Base-by-base conservation (phyloP, 1,140 invertebrate species). In the Drosophila tani region DNA sequence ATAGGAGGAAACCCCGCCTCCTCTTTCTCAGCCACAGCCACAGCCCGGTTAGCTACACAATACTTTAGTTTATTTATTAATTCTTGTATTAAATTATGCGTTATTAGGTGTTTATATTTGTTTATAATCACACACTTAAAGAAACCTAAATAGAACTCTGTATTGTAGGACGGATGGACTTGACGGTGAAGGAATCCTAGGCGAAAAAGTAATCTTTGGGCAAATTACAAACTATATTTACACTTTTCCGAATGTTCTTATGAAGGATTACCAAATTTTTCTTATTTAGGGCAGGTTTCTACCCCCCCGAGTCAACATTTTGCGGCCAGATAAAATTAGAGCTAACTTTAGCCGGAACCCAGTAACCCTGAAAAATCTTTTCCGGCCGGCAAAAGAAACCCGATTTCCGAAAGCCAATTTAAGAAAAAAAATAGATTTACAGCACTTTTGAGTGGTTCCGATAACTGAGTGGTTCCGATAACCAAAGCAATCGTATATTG, bases 51-150 rank as follows among this genome's bases (percentile, higher is more conserved):
- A 35, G 32, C 32, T 32, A 56, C 53, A n/a, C 53, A 40, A 2
- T 40, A 24, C 35, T 58, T 63, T 63, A 47, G 17, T 71, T 66
- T 60, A 73, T 60, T 73, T 73, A 43, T 73, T 73, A 41, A 21
- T 41, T n/a, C 32, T 35, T 59, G 14, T 71, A n/a, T n/a, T 40
- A n/a, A 38, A 56, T 6, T 38, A 9, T 40, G 53, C 53, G 19
- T 55, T 55, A 40, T 38, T 55, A 38, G 21, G 32, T 55, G 45
- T 62, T 24, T 32, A 5, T 60, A 32, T 2, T 51, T 53, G 50
- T 53, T 53, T 21, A 19, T 53, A 35, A n/a, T 15, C 4, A 29
- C 35, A 38, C 12, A 14, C 12, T 38, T 14, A 14, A 17, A 32
- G n/a, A 32, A 12, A 17, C 17, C 5, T 0, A 38, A 40, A 35